Conservation (phyloP, 2,888 invertebrate genomes). For the Nematopogon swammerdamellus region DNA sequence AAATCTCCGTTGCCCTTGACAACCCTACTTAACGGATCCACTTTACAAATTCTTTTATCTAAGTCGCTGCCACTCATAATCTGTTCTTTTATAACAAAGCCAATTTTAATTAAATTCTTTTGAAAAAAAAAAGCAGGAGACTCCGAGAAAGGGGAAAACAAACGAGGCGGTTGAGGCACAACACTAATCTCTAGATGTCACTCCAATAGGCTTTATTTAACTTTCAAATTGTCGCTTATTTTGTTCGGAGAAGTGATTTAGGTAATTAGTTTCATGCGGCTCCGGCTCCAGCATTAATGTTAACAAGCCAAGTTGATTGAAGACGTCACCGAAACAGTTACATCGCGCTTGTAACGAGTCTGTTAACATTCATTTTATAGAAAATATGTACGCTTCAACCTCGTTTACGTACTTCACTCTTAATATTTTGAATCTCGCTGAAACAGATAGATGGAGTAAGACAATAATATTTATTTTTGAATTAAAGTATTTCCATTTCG, state of each 20-base stretch:
- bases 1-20: no score
- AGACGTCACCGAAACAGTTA: no score
- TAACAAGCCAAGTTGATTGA: neutral
- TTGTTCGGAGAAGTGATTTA: neutral
- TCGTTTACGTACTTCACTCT: no score
- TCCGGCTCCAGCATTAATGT: neutral
- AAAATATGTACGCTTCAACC: no score
- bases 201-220: neutral
- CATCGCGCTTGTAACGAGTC: no score
- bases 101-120: constrained; percentile 38
- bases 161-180: constrained; percentile 4
- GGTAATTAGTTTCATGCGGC: neutral
- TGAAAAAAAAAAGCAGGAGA: constrained; percentile 25
- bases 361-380: no score
- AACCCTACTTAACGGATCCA: neutral
- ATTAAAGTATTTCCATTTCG: no score
- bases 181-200: neutral
- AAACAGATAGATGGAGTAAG: no score
- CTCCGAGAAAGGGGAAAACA: constrained; percentile 9
- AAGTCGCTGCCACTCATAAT: constrained; percentile 30
- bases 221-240: neutral
- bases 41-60: neutral
- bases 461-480: no score
- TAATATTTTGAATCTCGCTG: no score
- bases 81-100: constrained; percentile 32